Percentiles rank a stretch among this genome's conserved stretches.
Conservation (phyloP, 23 tunicate genomes). For the Phallusia fumigata region DNA sequence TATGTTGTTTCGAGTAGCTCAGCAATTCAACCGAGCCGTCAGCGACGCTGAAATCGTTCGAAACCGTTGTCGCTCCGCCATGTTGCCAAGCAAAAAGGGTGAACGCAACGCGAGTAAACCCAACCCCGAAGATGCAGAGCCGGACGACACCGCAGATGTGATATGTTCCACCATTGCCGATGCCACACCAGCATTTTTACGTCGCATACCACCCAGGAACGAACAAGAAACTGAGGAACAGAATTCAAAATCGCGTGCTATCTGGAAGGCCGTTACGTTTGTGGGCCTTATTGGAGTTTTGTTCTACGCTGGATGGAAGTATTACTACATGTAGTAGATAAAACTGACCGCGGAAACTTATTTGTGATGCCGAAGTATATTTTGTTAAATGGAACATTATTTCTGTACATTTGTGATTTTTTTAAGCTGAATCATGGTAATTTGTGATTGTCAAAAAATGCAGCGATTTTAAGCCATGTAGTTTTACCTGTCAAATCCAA, state of each 20-base stretch:
- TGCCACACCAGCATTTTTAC: neutral
- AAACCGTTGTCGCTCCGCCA: slow-evolving; percentile 1
- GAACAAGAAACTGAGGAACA: neutral
- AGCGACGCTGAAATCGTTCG: neutral
- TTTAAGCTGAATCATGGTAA: too few species aligned
- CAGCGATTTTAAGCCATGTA: too few species aligned
- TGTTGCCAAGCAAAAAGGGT: neutral
- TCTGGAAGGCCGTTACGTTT: neutral
- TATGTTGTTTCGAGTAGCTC: neutral
- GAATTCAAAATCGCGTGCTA: neutral
- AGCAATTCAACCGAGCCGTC: neutral
- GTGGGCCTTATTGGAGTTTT: neutral
- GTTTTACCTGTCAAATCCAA: too few species aligned
- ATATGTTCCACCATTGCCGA: neutral
- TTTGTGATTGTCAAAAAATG: too few species aligned
- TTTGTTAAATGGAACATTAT: neutral
- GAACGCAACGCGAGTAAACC: neutral
- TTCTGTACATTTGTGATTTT: neutral
- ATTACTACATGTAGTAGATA: neutral
- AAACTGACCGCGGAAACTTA: neutral
- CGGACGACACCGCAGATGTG: neutral
- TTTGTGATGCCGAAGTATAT: neutral
- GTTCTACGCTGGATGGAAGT: neutral
- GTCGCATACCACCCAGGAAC: neutral
- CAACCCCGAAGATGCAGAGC: neutral